Evolutionary conservation across 2,113 vertebrate species (phyloP).

Genomic region (Ictalurus punctatus): DNA sequence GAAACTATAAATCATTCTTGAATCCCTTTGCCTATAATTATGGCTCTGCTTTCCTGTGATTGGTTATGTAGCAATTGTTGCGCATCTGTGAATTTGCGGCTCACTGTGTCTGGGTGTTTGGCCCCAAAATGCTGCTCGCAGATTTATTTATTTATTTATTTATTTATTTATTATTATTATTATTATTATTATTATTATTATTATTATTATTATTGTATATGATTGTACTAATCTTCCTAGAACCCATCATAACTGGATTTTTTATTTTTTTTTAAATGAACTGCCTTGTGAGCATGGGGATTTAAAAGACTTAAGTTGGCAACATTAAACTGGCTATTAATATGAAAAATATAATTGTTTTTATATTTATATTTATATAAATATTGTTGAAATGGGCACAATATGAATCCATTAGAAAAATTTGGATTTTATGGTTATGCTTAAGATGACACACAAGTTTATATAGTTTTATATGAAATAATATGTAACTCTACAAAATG

Average conservation of each 20-base stretch:
- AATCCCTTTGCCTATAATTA: too few species aligned
- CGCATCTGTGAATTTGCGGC: too few species aligned
- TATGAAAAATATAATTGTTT: neutral
- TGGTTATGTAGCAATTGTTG: too few species aligned
- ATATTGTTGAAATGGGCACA: neutral
- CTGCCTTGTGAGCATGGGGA: neutral
- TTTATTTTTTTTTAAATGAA: neutral
- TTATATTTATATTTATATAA: too few species aligned
- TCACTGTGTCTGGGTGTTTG: too few species aligned
- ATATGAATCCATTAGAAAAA: neutral
- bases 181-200: too few species aligned
- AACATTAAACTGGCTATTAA: neutral
- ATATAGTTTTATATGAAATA: neutral
- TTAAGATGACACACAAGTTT: neutral
- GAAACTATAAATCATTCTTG: too few species aligned
- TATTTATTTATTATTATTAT: too few species aligned
- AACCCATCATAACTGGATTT: neutral
- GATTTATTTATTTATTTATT: too few species aligned
- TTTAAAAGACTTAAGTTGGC: neutral
- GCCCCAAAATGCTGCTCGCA: too few species aligned
- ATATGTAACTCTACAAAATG: neutral
- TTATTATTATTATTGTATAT: neutral
- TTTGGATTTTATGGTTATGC: neutral
- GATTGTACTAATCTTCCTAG: neutral
- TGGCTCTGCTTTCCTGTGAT: too few species aligned